Evolutionary conservation across 30 jellyfish, hydroid and myxozoan species (phyloP).

Genomic region (Cassiopea andromeda): DNA sequence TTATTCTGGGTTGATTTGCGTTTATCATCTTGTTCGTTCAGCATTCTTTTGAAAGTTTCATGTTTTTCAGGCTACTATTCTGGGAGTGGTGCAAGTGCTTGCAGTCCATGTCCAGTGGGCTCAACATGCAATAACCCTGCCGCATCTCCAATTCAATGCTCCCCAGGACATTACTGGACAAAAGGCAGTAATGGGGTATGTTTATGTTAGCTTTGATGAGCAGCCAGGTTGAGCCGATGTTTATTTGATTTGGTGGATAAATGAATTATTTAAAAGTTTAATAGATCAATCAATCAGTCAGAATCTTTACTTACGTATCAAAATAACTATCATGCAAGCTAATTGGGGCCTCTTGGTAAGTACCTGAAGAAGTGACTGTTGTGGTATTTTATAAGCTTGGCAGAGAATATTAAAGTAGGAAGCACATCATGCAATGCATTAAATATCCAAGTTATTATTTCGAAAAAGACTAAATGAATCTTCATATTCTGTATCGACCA

Average conservation of each 20-base stretch:
- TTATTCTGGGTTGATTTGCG: neutral
- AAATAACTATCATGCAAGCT: neutral
- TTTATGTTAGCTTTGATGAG: neutral
- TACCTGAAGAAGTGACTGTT: too few species aligned
- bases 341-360: neutral
- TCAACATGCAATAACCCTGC: constrained; percentile 85
- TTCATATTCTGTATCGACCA: too few species aligned
- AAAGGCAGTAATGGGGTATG: constrained; percentile 75
- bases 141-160: constrained; percentile 68
- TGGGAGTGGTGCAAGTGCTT: constrained; percentile 67
- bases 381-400: too few species aligned
- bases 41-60: neutral
- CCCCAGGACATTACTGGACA: constrained; percentile 85
- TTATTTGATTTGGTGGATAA: too few species aligned
- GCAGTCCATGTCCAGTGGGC: constrained; percentile 94
- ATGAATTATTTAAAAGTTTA: too few species aligned
- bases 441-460: too few species aligned
- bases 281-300: neutral
- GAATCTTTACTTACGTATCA: neutral
- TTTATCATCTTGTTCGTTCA: neutral
- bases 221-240: neutral
- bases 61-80: constrained; percentile 69
- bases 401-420: too few species aligned
- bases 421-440: too few species aligned
- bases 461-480: too few species aligned